phyloP scores from a whole-genome alignment of 2,113 vertebrate species.

The Vicugna pacos region DNA sequence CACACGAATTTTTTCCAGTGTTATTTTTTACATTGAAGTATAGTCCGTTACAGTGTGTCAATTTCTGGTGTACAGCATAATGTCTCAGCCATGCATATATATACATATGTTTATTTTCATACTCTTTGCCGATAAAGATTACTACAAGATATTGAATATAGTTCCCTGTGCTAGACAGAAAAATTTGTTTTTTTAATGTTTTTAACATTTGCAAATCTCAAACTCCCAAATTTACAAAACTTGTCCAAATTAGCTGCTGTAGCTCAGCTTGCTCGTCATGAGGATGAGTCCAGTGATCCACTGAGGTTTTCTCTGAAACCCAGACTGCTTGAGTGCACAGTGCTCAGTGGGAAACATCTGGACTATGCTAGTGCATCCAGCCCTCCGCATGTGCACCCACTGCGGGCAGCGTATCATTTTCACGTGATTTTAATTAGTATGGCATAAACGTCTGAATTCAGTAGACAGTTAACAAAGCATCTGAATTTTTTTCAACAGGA shows the following conservation, averaged over 20 bases:
- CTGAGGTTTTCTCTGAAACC: conserved; percentile 15
- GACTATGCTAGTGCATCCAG: not conserved
- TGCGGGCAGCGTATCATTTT: conserved; percentile 58
- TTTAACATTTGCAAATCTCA: no score
- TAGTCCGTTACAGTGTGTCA: no score
- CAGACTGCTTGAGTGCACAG: not conserved
- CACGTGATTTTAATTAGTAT: conserved; percentile 62
- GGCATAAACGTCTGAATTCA: conserved; percentile 53
- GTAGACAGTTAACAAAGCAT: conserved; percentile 79
- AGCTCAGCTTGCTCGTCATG: not conserved
- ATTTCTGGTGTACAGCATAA: no score
- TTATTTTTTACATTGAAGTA: no score
- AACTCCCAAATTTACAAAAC: not conserved
- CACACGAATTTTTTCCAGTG: not conserved
- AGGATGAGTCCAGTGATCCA: not conserved
- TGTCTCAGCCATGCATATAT: no score
- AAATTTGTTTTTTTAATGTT: no score
- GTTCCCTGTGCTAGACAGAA: no score
- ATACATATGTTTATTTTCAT: no score
- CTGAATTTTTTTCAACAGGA: conserved; percentile 77
- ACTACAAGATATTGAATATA: no score
- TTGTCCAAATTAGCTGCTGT: not conserved
- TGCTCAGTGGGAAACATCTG: conserved; percentile 68
- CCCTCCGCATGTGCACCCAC: not conserved
- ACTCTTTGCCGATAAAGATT: no score